Conservation (phyloP, 2,797 vertebrate genomes). For the Gallinago solitaria region DNA sequence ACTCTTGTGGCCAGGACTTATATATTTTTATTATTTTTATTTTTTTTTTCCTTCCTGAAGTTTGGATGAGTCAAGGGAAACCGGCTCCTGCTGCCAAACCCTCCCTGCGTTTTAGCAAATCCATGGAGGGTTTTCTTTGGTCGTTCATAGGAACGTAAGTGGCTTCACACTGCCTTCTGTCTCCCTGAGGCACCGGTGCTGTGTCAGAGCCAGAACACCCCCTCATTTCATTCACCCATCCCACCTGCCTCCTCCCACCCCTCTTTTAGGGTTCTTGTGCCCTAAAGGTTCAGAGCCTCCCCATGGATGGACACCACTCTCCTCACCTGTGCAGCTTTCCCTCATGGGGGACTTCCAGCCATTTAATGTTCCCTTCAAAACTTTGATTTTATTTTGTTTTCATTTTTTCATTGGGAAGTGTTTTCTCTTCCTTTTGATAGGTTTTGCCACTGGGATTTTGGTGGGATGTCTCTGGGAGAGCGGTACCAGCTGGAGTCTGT, state of each 20-base stretch:
- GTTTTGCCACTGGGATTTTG: not conserved
- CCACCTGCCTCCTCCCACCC: not conserved
- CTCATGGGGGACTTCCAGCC: not conserved
- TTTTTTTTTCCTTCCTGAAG: not conserved
- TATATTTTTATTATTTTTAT: not conserved
- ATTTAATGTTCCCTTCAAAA: not conserved
- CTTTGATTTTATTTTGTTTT: no score
- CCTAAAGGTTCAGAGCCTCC: not conserved
- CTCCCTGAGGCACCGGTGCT: not conserved
- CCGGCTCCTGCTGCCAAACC: not conserved
- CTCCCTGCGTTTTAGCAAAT: not conserved
- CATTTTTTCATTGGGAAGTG: not conserved
- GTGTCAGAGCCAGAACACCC: not conserved
- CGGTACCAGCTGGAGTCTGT: not conserved
- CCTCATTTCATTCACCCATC: not conserved
- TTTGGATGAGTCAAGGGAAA: not conserved
- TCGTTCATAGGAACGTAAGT: not conserved
- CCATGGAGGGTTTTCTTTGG: not conserved
- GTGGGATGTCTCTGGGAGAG: not conserved
- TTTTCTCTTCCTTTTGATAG: not conserved
- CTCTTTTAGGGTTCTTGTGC: not conserved
- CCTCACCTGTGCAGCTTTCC: not conserved
- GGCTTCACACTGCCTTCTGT: not conserved
- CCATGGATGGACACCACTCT: rapidly evolving
- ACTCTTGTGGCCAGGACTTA: not conserved